Evolutionary conservation across 2,888 invertebrate species (phyloP), one percentile per base, ranked within the genome.

Genomic region (Mythimna vitellina): DNA sequence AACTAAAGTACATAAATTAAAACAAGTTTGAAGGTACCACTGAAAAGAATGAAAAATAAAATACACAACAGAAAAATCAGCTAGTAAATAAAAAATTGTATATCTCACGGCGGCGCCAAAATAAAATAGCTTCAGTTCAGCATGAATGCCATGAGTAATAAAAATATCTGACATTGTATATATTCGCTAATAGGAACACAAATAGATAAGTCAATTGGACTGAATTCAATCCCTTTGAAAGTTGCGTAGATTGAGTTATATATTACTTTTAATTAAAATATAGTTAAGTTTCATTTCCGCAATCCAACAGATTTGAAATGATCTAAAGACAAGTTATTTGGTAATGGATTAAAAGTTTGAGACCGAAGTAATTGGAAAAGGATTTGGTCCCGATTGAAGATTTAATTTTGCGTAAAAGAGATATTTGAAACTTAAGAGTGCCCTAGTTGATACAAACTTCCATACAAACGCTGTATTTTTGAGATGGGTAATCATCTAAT

Each of bases 321-420:
- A 54, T 70, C 75, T 78, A 58, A 62, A 51, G 64, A 77, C 54
- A 66, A 66, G 61, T 70, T 77, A 77, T 77, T 73, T 73, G 38
- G 58, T 58, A 65, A 73, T 25, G 51, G 70, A 62, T 65, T 57
- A 62, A 53, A 81, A 70, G 65, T 81, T 57, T 46, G 12, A 49
- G 38, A 58, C 54, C 29, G 32, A 66, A 58, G 64, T 77, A 65
- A 81, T 81, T 76, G 49, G 57, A 75, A 80, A 65, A 76, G 69
- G 61, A 67, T 81, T 70, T 72, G 1, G 57, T 70, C 42, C 0
- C 20, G 57, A 72, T 79, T 73, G 73, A 61, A 67, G 54, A 74
- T 67, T 67, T 12, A 46, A 74, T 65, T 66, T 70, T 58, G 29
- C 71, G 25, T 56, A 53, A 72, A 60, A 64, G 25, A 58, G 22